A percentile compares a stretch with the other conserved stretches of the same genome.
Conservation (phyloP, 2,888 invertebrate species). For the Xestia rhomboidea region DNA sequence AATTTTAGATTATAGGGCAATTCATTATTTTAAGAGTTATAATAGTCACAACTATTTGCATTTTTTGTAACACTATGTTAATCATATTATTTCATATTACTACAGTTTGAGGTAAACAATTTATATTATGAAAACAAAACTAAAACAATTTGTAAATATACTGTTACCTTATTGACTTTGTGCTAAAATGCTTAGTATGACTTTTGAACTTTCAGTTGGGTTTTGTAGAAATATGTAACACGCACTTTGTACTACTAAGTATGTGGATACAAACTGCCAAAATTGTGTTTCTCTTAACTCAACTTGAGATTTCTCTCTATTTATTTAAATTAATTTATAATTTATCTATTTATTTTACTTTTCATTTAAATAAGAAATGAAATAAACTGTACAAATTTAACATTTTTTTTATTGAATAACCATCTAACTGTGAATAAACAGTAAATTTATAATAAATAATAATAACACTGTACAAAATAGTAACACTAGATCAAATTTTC, state of each 20-base stretch:
- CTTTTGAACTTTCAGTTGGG: conserved; percentile 90
- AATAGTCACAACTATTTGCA: conserved; percentile 63
- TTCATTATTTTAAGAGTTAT: conserved; percentile 59
- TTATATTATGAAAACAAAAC: conserved; percentile 46
- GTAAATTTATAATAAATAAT: conserved; percentile 59
- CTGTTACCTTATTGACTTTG: conserved; percentile 73
- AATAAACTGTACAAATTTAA: conserved; percentile 89
- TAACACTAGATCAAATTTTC: conserved; percentile 56
- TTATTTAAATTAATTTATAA: conserved; percentile 85
- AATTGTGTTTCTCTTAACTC: conserved; percentile 86
- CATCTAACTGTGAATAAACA: conserved; percentile 54
- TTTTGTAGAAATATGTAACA: conserved; percentile 82
- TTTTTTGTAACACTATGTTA: conserved; percentile 61
- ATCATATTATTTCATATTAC: conserved; percentile 56
- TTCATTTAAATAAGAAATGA: conserved; percentile 83
- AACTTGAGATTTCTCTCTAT: conserved; percentile 90
- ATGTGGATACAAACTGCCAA: conserved; percentile 52
- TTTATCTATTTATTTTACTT: conserved; percentile 88
- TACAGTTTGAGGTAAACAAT: conserved; percentile 55
- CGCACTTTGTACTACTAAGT: conserved; percentile 48
- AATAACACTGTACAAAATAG: conserved; percentile 43
- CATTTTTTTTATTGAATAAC: conserved; percentile 75
- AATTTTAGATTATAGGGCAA: conserved; percentile 60
- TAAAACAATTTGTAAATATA: conserved; percentile 83
- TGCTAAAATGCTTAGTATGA: conserved; percentile 76